Base-by-base conservation (phyloP, 2,113 vertebrate genomes). In the Phylloscopus trochiloides region DNA sequence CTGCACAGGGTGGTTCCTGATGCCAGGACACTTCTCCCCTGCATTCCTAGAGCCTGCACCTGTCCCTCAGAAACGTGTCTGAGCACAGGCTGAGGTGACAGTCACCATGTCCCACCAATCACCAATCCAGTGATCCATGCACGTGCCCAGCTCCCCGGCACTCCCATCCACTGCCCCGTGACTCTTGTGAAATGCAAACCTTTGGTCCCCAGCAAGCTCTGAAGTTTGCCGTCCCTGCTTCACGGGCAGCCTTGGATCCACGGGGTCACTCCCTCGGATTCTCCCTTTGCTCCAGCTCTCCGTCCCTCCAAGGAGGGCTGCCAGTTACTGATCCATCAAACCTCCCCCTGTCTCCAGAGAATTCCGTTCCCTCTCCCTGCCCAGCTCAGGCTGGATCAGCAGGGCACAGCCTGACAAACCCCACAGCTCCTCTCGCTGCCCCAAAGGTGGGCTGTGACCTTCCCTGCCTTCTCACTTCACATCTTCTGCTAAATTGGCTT, bases 71-170 rank as follows among this genome's bases (percentile, higher is more conserved):
- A 45, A 68, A 61, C 0, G 0, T 15, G 18, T n/a, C 36, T 22
- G 34, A 58, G 54, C 61, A 86, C 8, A 66, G 17, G 58, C 21
- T 48, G 59, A 25, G 76, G 54, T 17, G 55, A 15, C 70, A 51
- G 40, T n/a, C 32, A 45, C 22, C 0, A 0, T 45, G 38, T 14
- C 25, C 50, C 19, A 4, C 5, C 65, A 9, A 57, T 1, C 20
- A 17, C n/a, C 1, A 1, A 50, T 2, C 36, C 15, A 14, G 47
- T 7, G 42, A 59, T 57, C 40, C 6, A 4, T 1, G 3, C 6
- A 9, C 2, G 0, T 3, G 32, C 26, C 8, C 16, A 6, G 47
- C 20, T 47, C 21, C 22, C 31, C 1, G 4, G n/a, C 25, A 52
- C 62, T 83, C 67, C 43, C 3, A 10, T 16, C 1, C 0, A 9